These are phyloP conservation scores for Rotaria macrura DNA, from an alignment of 2,888 invertebrate genomes.

Conservation along the genomic window DNA sequence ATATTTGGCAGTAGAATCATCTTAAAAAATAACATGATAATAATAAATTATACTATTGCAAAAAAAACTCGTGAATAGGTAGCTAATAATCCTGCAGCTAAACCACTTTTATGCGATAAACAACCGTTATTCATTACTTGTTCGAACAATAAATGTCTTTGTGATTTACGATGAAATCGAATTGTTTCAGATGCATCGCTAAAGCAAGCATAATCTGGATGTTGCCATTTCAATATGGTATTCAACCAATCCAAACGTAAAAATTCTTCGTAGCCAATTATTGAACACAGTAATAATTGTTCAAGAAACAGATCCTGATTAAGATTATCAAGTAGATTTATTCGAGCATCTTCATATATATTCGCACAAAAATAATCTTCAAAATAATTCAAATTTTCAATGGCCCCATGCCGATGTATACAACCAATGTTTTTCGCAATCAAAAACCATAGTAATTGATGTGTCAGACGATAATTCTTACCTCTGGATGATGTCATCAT, in stretches of 20 bases:
- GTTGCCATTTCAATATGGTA: not conserved
- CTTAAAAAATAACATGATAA: too few relatives aligned
- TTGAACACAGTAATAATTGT: not conserved
- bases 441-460: not conserved
- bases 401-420: not conserved
- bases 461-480: not conserved
- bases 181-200: not conserved
- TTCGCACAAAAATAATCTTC: not conserved
- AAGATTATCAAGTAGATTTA: not conserved
- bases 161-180: not conserved
- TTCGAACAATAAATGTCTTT: not conserved
- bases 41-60: not conserved
- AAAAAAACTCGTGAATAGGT: not conserved
- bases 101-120: not conserved
- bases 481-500: not conserved
- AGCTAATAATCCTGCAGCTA: not conserved
- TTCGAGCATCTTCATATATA: not conserved
- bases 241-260: not conserved
- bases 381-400: not conserved
- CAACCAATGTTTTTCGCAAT: slow-evolving; percentile 15
- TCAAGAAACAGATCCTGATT: not conserved
- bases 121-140: not conserved
- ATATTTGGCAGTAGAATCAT: too few relatives aligned
- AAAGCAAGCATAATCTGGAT: not conserved
- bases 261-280: not conserved